Percentiles rank a stretch among this genome's conserved stretches.
Conservation (phyloP, 1,140 invertebrate species). For the Caenorhabditis inopinata region DNA sequence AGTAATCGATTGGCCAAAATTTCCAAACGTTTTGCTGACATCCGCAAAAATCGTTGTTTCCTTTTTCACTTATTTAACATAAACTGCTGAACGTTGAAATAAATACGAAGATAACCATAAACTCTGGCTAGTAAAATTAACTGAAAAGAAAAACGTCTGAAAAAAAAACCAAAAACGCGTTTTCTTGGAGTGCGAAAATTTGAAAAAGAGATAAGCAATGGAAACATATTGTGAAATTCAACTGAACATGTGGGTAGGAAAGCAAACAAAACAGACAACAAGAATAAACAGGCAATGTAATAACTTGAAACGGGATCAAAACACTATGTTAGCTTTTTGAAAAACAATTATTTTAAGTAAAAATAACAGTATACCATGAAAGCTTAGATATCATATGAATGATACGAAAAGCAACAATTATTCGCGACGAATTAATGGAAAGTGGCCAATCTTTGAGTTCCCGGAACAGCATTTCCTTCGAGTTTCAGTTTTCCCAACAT, state of each 20-base stretch:
- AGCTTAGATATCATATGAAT: background rate
- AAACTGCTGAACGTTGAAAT: too few relatives aligned
- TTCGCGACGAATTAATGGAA: slow-evolving; percentile 8
- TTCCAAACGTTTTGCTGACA: too few relatives aligned
- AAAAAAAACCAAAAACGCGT: too few relatives aligned
- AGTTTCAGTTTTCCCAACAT: slow-evolving; percentile 12
- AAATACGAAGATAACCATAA: too few relatives aligned
- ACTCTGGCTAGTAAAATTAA: too few relatives aligned
- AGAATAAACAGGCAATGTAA: background rate
- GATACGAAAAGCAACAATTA: background rate
- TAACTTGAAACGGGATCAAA: background rate
- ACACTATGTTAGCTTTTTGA: background rate
- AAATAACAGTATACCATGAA: background rate
- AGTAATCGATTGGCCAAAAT: too few relatives aligned
- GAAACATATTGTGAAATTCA: too few relatives aligned
- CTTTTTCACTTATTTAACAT: too few relatives aligned
- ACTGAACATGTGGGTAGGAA: background rate
- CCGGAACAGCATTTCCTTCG: background rate
- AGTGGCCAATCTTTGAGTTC: background rate
- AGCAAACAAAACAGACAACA: background rate
- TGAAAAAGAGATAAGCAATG: too few relatives aligned
- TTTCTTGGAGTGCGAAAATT: too few relatives aligned
- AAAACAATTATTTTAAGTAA: background rate
- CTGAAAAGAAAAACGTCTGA: too few relatives aligned
- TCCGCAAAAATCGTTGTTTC: too few relatives aligned